phyloP scores from a whole-genome alignment of 2,113 vertebrate species.

The Phocoena phocoena region DNA sequence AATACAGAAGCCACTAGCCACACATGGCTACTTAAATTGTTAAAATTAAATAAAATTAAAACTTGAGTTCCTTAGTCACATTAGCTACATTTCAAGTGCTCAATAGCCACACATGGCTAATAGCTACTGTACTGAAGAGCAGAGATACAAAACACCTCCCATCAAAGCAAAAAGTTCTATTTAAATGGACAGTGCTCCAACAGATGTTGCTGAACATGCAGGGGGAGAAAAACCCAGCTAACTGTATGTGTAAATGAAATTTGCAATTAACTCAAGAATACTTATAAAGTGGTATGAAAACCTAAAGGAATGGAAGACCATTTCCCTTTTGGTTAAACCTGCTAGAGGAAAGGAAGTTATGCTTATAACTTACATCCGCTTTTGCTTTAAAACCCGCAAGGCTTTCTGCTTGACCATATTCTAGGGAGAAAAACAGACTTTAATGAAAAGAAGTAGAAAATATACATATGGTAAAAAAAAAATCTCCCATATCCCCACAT shows the following conservation, averaged over 20 bases:
- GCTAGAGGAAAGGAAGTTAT: conserved; percentile 23
- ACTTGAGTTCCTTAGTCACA: neutral
- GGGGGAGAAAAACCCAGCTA: neutral
- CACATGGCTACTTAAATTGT: neutral
- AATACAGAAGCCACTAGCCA: neutral
- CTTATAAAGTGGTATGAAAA: conserved; percentile 32
- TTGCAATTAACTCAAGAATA: conserved; percentile 31
- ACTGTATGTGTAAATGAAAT: neutral
- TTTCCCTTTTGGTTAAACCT: conserved; percentile 35
- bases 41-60: conserved; percentile 44
- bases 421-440: conserved; percentile 83
- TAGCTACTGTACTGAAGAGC: neutral
- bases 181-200: neutral
- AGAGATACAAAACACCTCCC: neutral
- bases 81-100: conserved; percentile 1
- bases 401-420: conserved; percentile 99
- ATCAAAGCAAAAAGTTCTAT: neutral
- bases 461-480: neutral
- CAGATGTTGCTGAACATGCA: neutral
- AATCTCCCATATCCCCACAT: neutral
- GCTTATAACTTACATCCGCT: conserved; percentile 93
- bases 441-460: conserved; percentile 54
- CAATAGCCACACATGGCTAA: neutral
- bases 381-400: conserved; percentile 96
- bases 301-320: neutral